Conservation (phyloP, 2,888 invertebrate genomes). For the Drosophila falleni region DNA sequence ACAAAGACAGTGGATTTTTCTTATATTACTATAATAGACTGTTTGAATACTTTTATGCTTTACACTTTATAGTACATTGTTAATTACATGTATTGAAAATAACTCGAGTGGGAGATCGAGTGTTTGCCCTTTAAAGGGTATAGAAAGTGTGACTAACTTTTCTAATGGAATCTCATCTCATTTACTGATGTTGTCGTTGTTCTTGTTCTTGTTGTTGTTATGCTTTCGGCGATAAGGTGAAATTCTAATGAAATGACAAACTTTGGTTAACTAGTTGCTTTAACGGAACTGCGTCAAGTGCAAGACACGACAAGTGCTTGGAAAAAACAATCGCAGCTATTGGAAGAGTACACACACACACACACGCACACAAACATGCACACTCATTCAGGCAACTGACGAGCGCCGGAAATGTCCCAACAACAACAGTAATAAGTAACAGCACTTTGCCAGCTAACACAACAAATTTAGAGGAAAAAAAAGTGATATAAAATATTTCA, state of each 20-base stretch:
- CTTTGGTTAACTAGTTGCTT: constrained; percentile 37
- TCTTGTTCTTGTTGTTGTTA: constrained; percentile 16
- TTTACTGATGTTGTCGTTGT: constrained; percentile 9
- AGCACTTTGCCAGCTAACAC: constrained; percentile 12
- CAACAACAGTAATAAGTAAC: constrained; percentile 10
- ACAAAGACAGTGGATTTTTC: too few species aligned
- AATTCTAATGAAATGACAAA: constrained; percentile 67
- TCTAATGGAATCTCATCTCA: constrained; percentile 8
- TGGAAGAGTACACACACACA: constrained; percentile 23
- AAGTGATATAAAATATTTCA: constrained; percentile 28
- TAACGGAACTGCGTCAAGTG: constrained; percentile 53
- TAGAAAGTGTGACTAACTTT: background rate
- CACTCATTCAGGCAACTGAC: constrained; percentile 22
- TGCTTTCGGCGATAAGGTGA: constrained; percentile 52
- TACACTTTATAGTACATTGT: too few species aligned
- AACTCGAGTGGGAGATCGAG: background rate
- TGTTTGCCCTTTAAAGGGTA: background rate
- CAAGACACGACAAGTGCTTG: constrained; percentile 47
- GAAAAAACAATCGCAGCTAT: constrained; percentile 45
- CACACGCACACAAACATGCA: constrained; percentile 2
- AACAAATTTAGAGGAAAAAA: background rate
- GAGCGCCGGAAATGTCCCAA: constrained; percentile 48
- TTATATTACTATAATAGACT: too few species aligned
- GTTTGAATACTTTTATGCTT: too few species aligned
- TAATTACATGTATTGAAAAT: background rate